Percentiles rank a stretch among this genome's conserved stretches.
These are phyloP conservation scores for Meiosimyza platycephala DNA, from an alignment of 2,888 invertebrate genomes.

Conservation along the genomic window DNA sequence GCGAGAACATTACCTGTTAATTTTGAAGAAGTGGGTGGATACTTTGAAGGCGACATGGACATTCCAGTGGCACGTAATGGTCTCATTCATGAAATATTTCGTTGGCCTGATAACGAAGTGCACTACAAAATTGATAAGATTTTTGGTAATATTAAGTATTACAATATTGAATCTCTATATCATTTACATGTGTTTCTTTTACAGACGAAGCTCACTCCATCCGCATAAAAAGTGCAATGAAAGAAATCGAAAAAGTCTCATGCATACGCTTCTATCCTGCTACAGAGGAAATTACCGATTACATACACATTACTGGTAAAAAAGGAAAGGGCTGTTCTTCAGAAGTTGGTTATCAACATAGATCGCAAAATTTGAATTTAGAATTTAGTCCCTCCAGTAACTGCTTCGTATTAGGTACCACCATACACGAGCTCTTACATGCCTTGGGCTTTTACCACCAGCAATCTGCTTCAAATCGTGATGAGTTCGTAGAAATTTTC, in stretches of 20 bases:
- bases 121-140: constrained; percentile 69
- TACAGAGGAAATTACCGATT: constrained; percentile 56
- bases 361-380: constrained; percentile 53
- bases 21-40: constrained; percentile 71
- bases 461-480: constrained; percentile 79
- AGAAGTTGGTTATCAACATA: constrained; percentile 72
- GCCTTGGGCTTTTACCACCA: constrained; percentile 83
- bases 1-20: too few relatives aligned
- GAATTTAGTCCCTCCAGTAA: constrained; percentile 48
- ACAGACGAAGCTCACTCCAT: constrained; percentile 68
- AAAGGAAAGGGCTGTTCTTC: constrained; percentile 79
- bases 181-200: background rate
- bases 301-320: constrained; percentile 47
- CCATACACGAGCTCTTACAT: constrained; percentile 83
- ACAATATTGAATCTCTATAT: too few relatives aligned
- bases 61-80: constrained; percentile 55
- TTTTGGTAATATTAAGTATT: constrained; percentile 45
- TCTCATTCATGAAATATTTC: constrained; percentile 55
- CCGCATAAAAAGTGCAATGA: constrained; percentile 75
- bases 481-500: constrained; percentile 74
- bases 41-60: constrained; percentile 80
- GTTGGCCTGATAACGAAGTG: constrained; percentile 76
- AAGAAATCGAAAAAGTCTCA: constrained; percentile 76
- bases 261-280: constrained; percentile 77
- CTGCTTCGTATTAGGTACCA: constrained; percentile 68